Base-by-base conservation (phyloP, 2,888 invertebrate species). In the Pheosia gnoma region DNA sequence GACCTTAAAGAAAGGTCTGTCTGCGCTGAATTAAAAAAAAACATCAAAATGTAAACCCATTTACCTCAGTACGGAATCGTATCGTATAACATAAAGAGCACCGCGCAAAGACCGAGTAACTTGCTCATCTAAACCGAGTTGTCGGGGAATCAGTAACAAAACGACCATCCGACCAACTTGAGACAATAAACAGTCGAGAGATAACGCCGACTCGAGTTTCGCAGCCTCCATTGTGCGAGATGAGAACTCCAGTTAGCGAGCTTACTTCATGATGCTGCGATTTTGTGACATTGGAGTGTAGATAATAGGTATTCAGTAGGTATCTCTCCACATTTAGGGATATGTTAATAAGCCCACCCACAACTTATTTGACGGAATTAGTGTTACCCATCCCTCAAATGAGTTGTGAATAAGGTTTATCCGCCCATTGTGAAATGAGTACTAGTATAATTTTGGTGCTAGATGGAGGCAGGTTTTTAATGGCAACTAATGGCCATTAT, bases 141-240 rank as follows among this genome's bases (percentile, higher is more conserved):
- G 86, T 82, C 84, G 80, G 84, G 80, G 82, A 87, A 87, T 86
- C 84, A 81, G 88, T 79, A 85, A 90, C 92, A 89, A 88, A 90
- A 87, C 89, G 84, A 81, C 86, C 79, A 86, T 83, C 83, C 80
- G 84, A 81, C 84, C 74, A 91, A 91, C 87, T 90, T 86, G 83
- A 86, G 88, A 91, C 92, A 92, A 93, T 93, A 90, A 90, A 91
- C 90, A 88, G 83, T 79, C 72, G 65, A 13, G 79, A 87, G 92
- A 93, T 93, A 93, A 88, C 81, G 78, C 74, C 77, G 80, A 78
- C 69, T 76, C 75, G 80, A 74, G 79, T 76, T 71, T 68, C 68
- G 59, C 71, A 70, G 72, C 70, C 75, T 69, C 70, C 78, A 75
- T 75, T 62, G 71, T 69, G 67, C 66, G 61, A 68, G 68, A 65